A percentile compares a stretch with the other conserved stretches of the same genome.
These are phyloP conservation scores for Macaca nemestrina DNA, from an alignment of 2,113 vertebrate species.

Conservation along the genomic window DNA sequence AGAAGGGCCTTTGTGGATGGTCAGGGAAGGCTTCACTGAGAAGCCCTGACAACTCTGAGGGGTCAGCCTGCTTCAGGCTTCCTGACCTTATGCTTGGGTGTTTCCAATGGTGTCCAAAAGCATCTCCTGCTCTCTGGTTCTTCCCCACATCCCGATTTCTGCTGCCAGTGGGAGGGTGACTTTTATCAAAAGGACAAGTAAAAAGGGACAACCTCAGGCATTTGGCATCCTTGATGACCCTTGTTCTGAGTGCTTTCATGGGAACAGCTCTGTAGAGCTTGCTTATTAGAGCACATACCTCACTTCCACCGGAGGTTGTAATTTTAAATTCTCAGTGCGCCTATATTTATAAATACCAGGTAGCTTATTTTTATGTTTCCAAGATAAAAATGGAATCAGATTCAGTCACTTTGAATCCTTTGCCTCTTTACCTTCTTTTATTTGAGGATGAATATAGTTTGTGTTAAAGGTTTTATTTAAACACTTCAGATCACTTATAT, in stretches of 20 bases:
- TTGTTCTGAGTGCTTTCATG: not conserved
- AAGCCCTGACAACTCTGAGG: accelerated
- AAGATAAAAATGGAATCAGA: not conserved
- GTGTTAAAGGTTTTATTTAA: not conserved
- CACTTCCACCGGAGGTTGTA: not conserved
- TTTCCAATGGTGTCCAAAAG: not conserved
- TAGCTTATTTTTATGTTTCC: not conserved
- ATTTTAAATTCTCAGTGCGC: not conserved
- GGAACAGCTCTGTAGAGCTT: not conserved
- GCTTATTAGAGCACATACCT: not conserved
- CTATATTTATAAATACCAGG: not conserved
- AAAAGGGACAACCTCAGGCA: not conserved
- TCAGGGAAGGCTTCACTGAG: not conserved
- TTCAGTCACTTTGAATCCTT: not conserved
- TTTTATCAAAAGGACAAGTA: not conserved
- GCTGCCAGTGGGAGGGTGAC: not conserved
- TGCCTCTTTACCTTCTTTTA: not conserved
- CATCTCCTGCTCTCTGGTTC: not conserved
- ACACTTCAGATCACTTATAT: not conserved
- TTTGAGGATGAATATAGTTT: constrained; percentile 27
- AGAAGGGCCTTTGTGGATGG: not conserved
- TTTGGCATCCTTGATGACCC: not conserved
- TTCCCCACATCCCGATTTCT: not conserved
- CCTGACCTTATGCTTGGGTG: not conserved
- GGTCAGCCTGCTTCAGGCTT: not conserved